A percentile compares a stretch with the other conserved stretches of the same genome.
Conservation (phyloP, 2,797 vertebrate genomes). For the Poliocrania exsul region DNA sequence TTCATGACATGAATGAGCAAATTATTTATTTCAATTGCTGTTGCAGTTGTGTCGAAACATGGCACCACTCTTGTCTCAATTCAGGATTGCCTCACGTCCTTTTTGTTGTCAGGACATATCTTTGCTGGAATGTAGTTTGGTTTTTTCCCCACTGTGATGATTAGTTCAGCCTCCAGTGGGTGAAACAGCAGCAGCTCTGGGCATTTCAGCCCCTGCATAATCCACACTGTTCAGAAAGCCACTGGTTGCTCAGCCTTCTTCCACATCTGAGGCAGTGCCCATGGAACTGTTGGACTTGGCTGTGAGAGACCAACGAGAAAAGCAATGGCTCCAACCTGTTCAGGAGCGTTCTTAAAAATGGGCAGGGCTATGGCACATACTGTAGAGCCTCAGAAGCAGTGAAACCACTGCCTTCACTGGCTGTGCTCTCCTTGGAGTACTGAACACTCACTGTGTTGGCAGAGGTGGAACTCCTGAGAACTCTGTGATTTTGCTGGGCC, state of each 20-base stretch:
- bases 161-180: neutral
- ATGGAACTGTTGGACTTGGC: neutral
- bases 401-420: neutral
- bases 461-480: neutral
- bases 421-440: neutral
- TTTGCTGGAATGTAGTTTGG: neutral
- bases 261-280: neutral
- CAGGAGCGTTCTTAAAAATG: neutral
- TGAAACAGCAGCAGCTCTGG: neutral
- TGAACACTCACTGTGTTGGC: neutral
- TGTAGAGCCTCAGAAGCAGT: neutral
- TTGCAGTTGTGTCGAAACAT: neutral
- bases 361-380: neutral
- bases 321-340: neutral
- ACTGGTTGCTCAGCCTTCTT: neutral
- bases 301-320: neutral
- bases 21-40: neutral
- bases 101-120: neutral
- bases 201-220: fast-evolving
- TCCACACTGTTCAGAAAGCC: neutral
- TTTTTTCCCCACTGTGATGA: neutral
- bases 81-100: neutral
- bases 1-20: neutral
- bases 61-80: neutral
- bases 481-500: neutral